phyloP scores from a whole-genome alignment of 2,113 vertebrate species.

The Lathamus discolor region DNA sequence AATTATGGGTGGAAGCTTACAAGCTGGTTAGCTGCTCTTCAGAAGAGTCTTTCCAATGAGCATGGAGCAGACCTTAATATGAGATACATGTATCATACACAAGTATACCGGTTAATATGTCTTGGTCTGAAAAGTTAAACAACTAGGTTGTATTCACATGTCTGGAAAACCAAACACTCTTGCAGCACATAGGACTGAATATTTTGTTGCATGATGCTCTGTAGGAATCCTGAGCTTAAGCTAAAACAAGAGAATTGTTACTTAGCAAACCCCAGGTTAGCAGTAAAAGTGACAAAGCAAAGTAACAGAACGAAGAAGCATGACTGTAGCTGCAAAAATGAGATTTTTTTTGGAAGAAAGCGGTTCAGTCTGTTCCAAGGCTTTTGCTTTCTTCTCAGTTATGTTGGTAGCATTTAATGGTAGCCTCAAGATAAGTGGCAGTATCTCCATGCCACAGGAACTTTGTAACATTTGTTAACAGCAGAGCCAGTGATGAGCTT shows the following conservation, averaged over 20 bases:
- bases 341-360: neutral
- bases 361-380: neutral
- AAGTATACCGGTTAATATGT: neutral
- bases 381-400: neutral
- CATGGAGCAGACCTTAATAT: neutral
- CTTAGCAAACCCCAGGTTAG: neutral
- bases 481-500: neutral
- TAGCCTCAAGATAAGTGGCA: neutral
- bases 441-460: neutral
- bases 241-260: neutral
- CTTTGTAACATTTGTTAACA: neutral
- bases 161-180: neutral
- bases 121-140: neutral
- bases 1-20: neutral
- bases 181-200: rapidly evolving
- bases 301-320: neutral
- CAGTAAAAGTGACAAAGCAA: neutral
- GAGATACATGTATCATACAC: neutral
- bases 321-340: neutral
- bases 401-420: neutral
- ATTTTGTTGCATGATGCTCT: neutral
- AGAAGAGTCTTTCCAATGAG: neutral
- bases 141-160: neutral
- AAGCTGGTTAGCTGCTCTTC: neutral
- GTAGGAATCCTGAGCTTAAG: neutral